These are phyloP conservation scores for Macropus fuliginosus DNA, from an alignment of 2,797 vertebrate species.

Conservation along the genomic window DNA sequence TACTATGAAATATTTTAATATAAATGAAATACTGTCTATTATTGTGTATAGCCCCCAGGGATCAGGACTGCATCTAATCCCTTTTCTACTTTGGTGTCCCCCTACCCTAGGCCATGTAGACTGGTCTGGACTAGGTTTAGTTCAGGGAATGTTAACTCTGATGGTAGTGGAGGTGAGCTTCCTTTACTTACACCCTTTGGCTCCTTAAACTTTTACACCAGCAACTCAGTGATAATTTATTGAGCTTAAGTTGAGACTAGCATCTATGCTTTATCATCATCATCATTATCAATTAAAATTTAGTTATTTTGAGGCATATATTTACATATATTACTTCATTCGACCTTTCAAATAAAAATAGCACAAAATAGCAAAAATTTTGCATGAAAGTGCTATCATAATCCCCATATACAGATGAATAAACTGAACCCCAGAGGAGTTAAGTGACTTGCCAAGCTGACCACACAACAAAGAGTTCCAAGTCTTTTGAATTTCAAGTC, in stretches of 20 bases:
- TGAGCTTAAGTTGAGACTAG: background rate
- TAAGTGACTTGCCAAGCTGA: background rate
- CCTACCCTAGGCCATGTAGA: background rate
- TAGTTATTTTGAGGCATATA: background rate
- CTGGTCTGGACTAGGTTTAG: background rate
- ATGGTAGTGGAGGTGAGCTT: background rate
- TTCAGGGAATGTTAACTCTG: background rate
- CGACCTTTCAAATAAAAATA: background rate
- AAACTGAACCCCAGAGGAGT: background rate
- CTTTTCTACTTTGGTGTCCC: too few relatives aligned
- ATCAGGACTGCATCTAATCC: background rate
- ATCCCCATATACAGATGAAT: background rate
- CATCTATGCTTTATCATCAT: background rate
- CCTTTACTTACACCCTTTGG: background rate
- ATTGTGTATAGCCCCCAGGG: background rate
- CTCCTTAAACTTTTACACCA: background rate
- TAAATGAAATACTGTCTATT: conserved; percentile 28
- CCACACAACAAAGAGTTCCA: background rate
- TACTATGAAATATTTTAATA: conserved; percentile 35
- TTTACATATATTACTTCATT: background rate
- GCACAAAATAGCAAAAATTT: background rate
- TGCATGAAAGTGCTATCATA: background rate
- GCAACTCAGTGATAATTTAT: background rate
- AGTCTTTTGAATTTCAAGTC: background rate
- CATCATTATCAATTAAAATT: background rate